These are phyloP conservation scores for Heteromormyrus szaboi DNA, from an alignment of 2,797 vertebrate genomes.

Conservation along the genomic window DNA sequence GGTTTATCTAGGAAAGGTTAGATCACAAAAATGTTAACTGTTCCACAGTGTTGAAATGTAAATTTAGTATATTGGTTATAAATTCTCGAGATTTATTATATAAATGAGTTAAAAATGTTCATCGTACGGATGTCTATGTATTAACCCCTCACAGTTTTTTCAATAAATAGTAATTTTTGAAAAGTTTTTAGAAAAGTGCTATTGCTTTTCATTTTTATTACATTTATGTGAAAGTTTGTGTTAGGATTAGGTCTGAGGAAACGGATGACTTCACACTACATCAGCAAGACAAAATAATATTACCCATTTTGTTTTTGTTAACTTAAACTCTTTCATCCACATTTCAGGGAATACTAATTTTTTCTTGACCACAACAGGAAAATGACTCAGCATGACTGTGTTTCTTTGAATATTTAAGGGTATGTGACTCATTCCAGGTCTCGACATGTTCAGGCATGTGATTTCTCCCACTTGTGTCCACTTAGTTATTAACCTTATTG, in stretches of 20 bases:
- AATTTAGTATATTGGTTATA: not conserved
- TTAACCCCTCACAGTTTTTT: not conserved
- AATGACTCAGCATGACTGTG: conserved; percentile 42
- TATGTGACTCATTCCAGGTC: not conserved
- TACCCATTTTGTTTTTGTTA: not conserved
- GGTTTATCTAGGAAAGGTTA: not conserved
- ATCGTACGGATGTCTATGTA: not conserved
- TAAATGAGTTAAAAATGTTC: not conserved
- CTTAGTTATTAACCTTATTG: conserved; percentile 12
- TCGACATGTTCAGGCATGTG: conserved; percentile 46
- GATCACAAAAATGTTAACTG: not conserved
- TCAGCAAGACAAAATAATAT: not conserved
- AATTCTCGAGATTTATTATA: not conserved
- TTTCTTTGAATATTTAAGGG: conserved; percentile 16
- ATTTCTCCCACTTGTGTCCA: not conserved
- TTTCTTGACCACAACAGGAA: not conserved
- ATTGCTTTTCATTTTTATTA: not conserved
- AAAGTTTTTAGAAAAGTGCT: not conserved
- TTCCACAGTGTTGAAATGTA: not conserved
- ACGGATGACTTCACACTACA: not conserved
- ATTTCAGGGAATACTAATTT: not conserved
- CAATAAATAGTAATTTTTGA: not conserved
- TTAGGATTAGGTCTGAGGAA: not conserved
- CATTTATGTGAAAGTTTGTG: not conserved
- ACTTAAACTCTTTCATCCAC: not conserved